These are phyloP conservation scores for Aeoliscus strigatus DNA, from an alignment of 2,797 vertebrate species.

Conservation along the genomic window DNA sequence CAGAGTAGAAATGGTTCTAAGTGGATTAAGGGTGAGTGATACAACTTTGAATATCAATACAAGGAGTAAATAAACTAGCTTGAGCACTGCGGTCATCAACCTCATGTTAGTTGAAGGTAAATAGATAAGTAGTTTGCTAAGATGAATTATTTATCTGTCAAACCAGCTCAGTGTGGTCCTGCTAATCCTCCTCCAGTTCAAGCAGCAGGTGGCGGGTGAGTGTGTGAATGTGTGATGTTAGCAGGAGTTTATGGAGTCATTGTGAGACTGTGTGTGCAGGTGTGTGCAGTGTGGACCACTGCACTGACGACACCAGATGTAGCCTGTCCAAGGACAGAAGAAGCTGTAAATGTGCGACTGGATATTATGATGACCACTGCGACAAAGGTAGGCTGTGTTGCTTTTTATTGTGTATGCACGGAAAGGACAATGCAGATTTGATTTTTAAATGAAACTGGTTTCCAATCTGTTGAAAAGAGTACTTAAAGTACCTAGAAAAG, in stretches of 20 bases:
- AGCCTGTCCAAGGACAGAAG: slow-evolving; percentile 40
- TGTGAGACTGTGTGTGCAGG: slow-evolving; percentile 33
- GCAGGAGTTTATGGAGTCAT: background rate
- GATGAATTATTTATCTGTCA: background rate
- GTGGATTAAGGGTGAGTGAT: slow-evolving; percentile 39
- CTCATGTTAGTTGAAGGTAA: background rate
- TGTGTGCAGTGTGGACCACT: slow-evolving; percentile 56
- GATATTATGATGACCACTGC: slow-evolving; percentile 66
- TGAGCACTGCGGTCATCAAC: too few relatives aligned
- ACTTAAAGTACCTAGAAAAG: too few relatives aligned
- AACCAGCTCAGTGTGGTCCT: slow-evolving; percentile 38
- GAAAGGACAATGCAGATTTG: too few relatives aligned
- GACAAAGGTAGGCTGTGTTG: slow-evolving; percentile 51
- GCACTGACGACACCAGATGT: slow-evolving; percentile 50
- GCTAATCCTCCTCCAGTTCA: slow-evolving; percentile 28
- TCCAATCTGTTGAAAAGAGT: too few relatives aligned
- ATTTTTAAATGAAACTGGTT: background rate
- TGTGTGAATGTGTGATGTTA: background rate
- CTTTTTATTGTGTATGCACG: too few relatives aligned
- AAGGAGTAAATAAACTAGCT: too few relatives aligned
- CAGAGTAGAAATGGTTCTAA: slow-evolving; percentile 15
- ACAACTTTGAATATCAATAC: background rate
- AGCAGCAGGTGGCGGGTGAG: slow-evolving; percentile 44
- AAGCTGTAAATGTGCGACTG: slow-evolving; percentile 61
- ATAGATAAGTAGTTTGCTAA: too few relatives aligned